Conservation (phyloP, 2,888 invertebrate genomes). For the Cerastis leucographa region DNA sequence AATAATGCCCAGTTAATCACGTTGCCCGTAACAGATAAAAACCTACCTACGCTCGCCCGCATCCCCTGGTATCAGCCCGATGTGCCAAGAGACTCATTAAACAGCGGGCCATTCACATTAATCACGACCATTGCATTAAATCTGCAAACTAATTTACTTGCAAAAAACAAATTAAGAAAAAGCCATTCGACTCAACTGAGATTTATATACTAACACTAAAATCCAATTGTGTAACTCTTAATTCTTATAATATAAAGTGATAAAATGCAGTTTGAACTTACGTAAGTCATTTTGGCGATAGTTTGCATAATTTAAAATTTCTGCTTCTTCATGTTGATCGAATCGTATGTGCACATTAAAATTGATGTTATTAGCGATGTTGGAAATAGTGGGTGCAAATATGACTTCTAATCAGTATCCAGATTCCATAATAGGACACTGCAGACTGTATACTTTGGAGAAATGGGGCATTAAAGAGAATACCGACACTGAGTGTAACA, state of each 20-base stretch:
- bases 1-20: too few species aligned
- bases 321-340: not conserved
- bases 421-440: not conserved
- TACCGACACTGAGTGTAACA: not conserved
- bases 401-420: not conserved
- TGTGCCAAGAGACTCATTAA: not conserved
- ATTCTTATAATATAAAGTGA: not conserved
- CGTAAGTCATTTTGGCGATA: not conserved
- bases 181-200: not conserved
- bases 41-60: not conserved
- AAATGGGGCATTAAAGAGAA: not conserved
- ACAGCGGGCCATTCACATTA: not conserved
- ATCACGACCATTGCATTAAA: not conserved
- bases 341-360: not conserved
- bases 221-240: conserved; percentile 8
- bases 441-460: not conserved
- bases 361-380: not conserved
- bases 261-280: conserved; percentile 1
- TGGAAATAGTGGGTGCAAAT: not conserved
- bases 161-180: not conserved
- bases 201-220: conserved; percentile 1
- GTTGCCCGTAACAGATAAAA: too few species aligned
- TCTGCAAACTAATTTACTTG: too few species aligned
- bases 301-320: conserved; percentile 1
- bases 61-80: not conserved